Evolutionary conservation across 1,140 invertebrate genomes (phyloP), one percentile per base, ranked within the genome.

Genomic region (Drosophila bocqueti): DNA sequence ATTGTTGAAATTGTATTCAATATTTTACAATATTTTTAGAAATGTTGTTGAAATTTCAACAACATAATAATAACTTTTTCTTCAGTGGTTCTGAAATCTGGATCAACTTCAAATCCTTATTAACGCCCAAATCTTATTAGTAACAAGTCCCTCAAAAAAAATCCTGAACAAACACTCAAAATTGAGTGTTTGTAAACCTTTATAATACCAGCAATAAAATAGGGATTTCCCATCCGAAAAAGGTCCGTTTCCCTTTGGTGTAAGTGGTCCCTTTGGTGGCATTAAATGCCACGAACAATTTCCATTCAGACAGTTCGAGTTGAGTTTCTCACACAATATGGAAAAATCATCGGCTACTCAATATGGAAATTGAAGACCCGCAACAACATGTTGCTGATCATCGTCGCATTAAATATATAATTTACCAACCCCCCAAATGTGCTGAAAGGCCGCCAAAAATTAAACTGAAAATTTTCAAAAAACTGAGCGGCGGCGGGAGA

Each of bases 381-480:
- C 60, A 43, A 64, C 62, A 59, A 62, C 63, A 63, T 63, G 63
- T 66, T 66, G 63, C 63, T 63, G 58, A 66, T 66, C 40, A 31
- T 43, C 24, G 21, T 15, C 31, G 50, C 29, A 34, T 45, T 36
- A 36, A 36, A 13, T 36, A 29, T 29, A 50, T 21, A 36, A 52
- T 16, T 42, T 29, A 16, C 58, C 46, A 45, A 16, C 24, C 47
- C 1, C 66, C 61, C 61, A 47, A 43, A 40, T 21, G 34, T 62
- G 34, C 52, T 10, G 13, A 54, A 21, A 61, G 18, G 38, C 55
- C 40, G 52, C 52, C 18, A 26, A 45, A 60, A 68, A 76, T 63
- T 47, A 43, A 64, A 65, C 43, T 58, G 11, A 36, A 57, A 57
- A 45, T 54, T 64, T 55, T 26, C 13, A 40, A 43, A 64, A 73